These are phyloP conservation scores for Drosophila picticornis DNA, from an alignment of 2,888 invertebrate genomes.

Conservation along the genomic window DNA sequence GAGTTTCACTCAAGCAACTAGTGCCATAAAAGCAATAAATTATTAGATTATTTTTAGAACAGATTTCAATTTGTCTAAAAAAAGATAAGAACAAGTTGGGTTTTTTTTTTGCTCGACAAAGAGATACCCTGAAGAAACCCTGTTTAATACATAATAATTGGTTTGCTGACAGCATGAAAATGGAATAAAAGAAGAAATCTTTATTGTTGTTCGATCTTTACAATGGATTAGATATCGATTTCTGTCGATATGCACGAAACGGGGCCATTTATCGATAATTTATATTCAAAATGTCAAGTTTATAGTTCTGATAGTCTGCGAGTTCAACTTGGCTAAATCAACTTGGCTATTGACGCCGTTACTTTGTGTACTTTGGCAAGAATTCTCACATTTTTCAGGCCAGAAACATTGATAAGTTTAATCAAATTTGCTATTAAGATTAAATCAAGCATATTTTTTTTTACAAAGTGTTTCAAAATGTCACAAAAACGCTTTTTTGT, in stretches of 20 bases:
- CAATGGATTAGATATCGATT: neutral
- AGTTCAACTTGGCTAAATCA: neutral
- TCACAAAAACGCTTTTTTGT: conserved; percentile 1
- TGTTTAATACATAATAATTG: neutral
- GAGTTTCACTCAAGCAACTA: neutral
- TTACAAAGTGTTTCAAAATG: conserved; percentile 4
- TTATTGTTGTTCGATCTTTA: neutral
- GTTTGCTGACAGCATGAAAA: neutral
- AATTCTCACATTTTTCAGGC: neutral
- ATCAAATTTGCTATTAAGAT: neutral
- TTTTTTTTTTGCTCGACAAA: neutral
- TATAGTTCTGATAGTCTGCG: neutral
- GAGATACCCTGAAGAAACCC: neutral
- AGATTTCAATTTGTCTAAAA: neutral
- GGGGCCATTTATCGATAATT: no score
- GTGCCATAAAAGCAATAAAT: neutral
- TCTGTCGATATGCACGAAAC: neutral
- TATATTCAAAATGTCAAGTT: no score
- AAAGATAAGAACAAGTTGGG: neutral
- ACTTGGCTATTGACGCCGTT: neutral
- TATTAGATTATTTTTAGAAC: neutral
- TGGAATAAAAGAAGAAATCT: neutral
- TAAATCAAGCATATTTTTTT: neutral
- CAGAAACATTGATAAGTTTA: neutral
- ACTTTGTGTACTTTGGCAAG: neutral